phyloP scores from a whole-genome alignment of 2,797 vertebrate species.

The Pseudomugil gertrudae region DNA sequence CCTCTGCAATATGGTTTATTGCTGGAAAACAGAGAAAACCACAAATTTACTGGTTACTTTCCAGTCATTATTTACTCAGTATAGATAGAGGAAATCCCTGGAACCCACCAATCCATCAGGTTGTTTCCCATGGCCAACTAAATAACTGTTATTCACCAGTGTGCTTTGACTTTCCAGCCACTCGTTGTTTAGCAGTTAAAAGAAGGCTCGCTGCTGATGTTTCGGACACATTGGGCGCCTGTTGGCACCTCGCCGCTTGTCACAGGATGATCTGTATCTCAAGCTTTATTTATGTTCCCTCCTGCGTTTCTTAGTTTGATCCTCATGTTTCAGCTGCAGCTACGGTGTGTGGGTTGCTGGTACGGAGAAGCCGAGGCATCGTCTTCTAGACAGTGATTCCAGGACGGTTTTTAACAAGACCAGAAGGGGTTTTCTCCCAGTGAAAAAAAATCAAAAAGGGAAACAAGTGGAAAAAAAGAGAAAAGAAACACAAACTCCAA shows the following conservation, averaged over 20 bases:
- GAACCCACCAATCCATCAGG: conserved; percentile 9
- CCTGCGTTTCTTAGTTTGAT: conserved; percentile 35
- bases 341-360: conserved; percentile 19
- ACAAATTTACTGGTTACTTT: conserved; percentile 6
- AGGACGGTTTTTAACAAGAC: conserved; percentile 41
- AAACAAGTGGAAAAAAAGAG: conserved; percentile 38
- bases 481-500: conserved; percentile 40
- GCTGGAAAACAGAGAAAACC: conserved; percentile 1
- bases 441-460: not conserved
- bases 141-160: conserved; percentile 20
- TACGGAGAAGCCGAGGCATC: conserved; percentile 29
- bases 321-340: conserved; percentile 30
- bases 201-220: conserved; percentile 16
- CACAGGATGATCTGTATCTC: conserved; percentile 17
- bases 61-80: conserved; percentile 16
- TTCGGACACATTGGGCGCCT: not conserved
- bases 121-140: conserved; percentile 12
- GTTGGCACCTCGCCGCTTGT: conserved; percentile 9
- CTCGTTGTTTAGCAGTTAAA: conserved; percentile 21
- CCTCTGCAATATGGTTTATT: not conserved
- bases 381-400: conserved; percentile 29
- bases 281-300: conserved; percentile 49
- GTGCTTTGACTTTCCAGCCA: conserved; percentile 16
- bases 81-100: conserved; percentile 29
- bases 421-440: conserved; percentile 25